Evolutionary conservation across 2,888 invertebrate species (phyloP).

Genomic region (Tyria jacobaeae): DNA sequence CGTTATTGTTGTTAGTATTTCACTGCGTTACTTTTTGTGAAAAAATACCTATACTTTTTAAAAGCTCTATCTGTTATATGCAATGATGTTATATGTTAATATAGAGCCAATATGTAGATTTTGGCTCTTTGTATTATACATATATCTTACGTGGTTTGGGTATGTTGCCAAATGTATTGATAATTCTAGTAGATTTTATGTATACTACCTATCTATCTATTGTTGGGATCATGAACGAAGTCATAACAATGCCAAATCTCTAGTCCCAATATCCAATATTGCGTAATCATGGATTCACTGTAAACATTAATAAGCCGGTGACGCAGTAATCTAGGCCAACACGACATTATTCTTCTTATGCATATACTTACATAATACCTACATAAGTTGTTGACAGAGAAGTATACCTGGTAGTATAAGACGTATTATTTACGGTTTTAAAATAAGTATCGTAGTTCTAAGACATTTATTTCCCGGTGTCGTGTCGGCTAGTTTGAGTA

Average conservation of each 20-base stretch:
- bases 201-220: neutral
- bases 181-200: neutral
- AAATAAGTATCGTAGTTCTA: no score
- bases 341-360: neutral
- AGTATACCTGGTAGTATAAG: neutral
- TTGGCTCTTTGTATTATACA: no score
- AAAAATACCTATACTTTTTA: no score
- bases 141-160: neutral
- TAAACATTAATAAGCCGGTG: slow-evolving; percentile 1
- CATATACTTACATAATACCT: neutral
- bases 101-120: no score
- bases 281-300: neutral
- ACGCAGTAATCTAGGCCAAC: neutral
- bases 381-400: no score
- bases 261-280: slow-evolving; percentile 2
- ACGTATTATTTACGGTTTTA: neutral
- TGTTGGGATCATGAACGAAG: neutral
- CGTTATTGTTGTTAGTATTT: no score
- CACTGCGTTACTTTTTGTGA: no score
- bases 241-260: neutral
- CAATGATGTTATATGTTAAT: no score
- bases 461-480: no score
- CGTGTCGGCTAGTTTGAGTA: no score
- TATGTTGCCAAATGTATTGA: neutral
- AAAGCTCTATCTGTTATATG: no score